Conservation (phyloP, 2,888 invertebrate genomes). For the Mallateleia sp. region DNA sequence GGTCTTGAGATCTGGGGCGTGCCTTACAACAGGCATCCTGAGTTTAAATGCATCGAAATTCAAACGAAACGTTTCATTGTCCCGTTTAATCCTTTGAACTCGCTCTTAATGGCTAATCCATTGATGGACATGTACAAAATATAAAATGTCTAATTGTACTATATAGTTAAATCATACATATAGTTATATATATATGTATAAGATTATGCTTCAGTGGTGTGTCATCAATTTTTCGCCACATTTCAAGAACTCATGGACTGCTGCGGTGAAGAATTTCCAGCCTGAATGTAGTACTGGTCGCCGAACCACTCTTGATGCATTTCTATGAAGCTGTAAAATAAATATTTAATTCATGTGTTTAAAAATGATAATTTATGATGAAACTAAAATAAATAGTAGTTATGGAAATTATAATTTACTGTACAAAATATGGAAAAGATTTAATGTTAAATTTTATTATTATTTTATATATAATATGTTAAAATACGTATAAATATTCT, state of each 20-base stretch:
- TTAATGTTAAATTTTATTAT: no score
- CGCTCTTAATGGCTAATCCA: slow-evolving; percentile 3
- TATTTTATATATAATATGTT: no score
- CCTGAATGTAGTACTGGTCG: slow-evolving; percentile 93
- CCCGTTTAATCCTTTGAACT: slow-evolving; percentile 1
- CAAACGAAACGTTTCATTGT: slow-evolving; percentile 14
- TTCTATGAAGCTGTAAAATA: slow-evolving; percentile 92
- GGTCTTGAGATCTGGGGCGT: slow-evolving; percentile 48
- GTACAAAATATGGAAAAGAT: no score
- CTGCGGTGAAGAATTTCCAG: slow-evolving; percentile 89
- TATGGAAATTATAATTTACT: no score
- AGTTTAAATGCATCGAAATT: slow-evolving; percentile 52
- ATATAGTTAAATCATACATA: no score
- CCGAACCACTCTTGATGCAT: slow-evolving; percentile 96
- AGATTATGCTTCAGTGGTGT: no score
- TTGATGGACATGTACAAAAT: slow-evolving; percentile 22
- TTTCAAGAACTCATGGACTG: slow-evolving; percentile 76
- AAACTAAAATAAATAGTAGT: no score
- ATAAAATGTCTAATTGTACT: slow-evolving; percentile 38
- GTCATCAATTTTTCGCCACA: no score
- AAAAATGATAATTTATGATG: no score
- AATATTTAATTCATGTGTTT: no score
- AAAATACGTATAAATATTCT: no score
- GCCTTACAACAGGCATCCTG: slow-evolving; percentile 64
- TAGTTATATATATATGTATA: no score